phyloP scores from a whole-genome alignment of 2,113 vertebrate species.

The Corydoras sp. region DNA sequence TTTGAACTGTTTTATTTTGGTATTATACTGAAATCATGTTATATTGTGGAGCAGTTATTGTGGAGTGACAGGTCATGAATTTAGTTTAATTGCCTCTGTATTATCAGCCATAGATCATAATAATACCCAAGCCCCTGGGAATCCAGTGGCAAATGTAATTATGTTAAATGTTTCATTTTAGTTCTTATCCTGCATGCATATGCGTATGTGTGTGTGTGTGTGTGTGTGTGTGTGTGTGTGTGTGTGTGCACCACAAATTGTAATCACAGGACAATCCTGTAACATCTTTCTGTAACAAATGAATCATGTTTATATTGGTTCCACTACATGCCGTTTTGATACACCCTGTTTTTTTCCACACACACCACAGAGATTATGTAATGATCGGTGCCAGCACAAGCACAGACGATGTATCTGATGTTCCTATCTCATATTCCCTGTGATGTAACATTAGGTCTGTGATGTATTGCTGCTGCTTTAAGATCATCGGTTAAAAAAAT shows the following conservation, averaged over 20 bases:
- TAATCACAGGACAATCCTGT: not conserved
- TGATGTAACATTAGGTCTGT: slow-evolving; percentile 1
- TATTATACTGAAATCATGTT: too few relatives aligned
- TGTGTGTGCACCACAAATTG: slow-evolving; percentile 1
- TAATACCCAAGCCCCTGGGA: not conserved
- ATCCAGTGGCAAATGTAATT: slow-evolving; percentile 18
- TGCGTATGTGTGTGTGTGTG: too few relatives aligned
- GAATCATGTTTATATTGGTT: not conserved
- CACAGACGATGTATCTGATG: not conserved
- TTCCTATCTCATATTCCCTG: slow-evolving; percentile 10
- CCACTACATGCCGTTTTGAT: slow-evolving; percentile 1
- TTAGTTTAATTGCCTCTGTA: slow-evolving; percentile 7
- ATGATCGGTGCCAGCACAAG: not conserved
- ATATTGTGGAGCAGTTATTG: not conserved
- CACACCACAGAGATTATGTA: not conserved
- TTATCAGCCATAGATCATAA: slow-evolving; percentile 23
- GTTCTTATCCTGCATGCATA: not conserved
- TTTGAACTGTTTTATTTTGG: too few relatives aligned
- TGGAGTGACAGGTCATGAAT: slow-evolving; percentile 7
- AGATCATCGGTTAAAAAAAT: not conserved
- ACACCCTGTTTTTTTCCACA: not conserved
- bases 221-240: slow-evolving; percentile 1
- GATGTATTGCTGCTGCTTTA: not conserved
- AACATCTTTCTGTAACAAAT: not conserved
- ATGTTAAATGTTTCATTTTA: not conserved